Evolutionary conservation across 1,140 invertebrate genomes (phyloP).

Genomic region (Pectinophora gossypiella): DNA sequence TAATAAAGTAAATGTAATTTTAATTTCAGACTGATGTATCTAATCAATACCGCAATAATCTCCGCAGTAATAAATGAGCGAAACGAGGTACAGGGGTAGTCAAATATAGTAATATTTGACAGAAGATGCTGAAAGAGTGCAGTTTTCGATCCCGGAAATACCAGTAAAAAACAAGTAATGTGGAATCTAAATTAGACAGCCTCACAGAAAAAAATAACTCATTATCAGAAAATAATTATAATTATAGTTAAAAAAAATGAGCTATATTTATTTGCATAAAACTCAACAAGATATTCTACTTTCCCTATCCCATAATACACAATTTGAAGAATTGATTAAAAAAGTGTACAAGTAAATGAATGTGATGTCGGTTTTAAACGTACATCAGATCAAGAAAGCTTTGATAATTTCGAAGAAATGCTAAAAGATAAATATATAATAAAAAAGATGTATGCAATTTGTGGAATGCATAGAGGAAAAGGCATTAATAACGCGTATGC

Average conservation of each 20-base stretch:
- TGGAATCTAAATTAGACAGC: background rate
- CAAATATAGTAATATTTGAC: background rate
- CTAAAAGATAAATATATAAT: no score
- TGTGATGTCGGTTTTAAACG: no score
- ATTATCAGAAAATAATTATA: background rate
- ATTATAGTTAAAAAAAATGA: background rate
- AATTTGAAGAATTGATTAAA: no score
- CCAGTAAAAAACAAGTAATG: background rate
- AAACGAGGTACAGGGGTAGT: background rate
- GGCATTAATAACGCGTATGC: background rate
- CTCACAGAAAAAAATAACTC: background rate
- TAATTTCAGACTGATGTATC: background rate
- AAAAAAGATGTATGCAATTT: no score
- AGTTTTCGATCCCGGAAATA: background rate
- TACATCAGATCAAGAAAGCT: no score
- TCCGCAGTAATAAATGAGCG: background rate
- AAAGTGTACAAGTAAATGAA: no score
- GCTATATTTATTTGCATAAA: background rate
- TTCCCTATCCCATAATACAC: no score
- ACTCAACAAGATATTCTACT: background rate
- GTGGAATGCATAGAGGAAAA: background rate
- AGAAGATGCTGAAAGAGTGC: background rate
- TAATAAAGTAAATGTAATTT: no score
- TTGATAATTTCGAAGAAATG: no score
- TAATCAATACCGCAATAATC: background rate